phyloP scores from a whole-genome alignment of 2,888 invertebrate genomes.

The Seladonia tumulorum region DNA sequence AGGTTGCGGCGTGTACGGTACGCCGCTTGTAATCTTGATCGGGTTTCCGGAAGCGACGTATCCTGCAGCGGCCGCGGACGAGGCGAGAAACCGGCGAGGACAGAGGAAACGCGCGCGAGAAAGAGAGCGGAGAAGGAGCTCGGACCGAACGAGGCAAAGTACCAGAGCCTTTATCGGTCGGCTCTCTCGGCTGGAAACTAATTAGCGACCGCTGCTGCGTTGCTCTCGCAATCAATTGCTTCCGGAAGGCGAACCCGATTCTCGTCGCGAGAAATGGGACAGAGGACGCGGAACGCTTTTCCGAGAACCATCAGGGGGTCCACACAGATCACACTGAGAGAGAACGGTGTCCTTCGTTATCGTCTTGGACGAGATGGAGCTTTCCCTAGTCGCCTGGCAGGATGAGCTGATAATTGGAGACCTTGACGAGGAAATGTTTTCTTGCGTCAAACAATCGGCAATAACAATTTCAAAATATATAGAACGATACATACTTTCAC shows the following conservation, averaged over 20 bases:
- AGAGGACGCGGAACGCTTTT: not conserved
- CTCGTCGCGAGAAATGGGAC: not conserved
- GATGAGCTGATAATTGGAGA: not conserved
- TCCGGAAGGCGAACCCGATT: not conserved
- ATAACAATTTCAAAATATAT: not conserved
- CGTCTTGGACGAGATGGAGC: not conserved
- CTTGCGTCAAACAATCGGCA: not conserved
- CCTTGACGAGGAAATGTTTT: not conserved
- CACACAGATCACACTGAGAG: not conserved
- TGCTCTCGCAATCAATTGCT: not conserved
- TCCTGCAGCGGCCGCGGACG: constrained; percentile 44
- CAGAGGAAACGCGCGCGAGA: constrained; percentile 10
- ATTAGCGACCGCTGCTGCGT: not conserved
- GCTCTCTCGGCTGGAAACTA: not conserved
- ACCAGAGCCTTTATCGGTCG: not conserved
- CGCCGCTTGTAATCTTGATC: constrained; percentile 59
- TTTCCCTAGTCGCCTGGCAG: not conserved
- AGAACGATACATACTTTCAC: not conserved
- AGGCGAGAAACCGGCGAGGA: not conserved
- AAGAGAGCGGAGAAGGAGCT: not conserved
- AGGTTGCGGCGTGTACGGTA: constrained; percentile 54
- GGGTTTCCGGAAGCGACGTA: constrained; percentile 64
- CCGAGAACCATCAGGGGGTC: not conserved
- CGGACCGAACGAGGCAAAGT: not conserved
- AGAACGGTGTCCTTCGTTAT: not conserved